phyloP scores from a whole-genome alignment of 2,888 invertebrate genomes.

The Aromia moschata region DNA sequence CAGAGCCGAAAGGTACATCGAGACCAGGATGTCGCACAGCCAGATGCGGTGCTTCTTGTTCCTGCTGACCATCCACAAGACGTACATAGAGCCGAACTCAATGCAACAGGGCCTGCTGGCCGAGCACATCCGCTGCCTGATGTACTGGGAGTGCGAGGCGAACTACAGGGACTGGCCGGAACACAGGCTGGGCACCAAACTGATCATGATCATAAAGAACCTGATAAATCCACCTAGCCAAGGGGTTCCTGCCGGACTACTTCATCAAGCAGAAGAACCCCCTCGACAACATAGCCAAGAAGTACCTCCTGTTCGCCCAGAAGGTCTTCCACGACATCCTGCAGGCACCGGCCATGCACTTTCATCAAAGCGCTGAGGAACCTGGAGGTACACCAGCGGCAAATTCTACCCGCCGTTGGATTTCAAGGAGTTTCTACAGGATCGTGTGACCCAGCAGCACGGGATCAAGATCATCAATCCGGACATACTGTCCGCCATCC shows the following conservation, averaged over 20 bases:
- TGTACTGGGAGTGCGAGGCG: slow-evolving; percentile 83
- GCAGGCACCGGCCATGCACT: slow-evolving; percentile 77
- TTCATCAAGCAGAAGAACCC: slow-evolving; percentile 78
- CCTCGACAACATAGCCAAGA: slow-evolving; percentile 75
- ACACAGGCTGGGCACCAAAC: slow-evolving; percentile 75
- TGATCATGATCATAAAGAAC: slow-evolving; percentile 71
- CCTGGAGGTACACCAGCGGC: slow-evolving; percentile 66
- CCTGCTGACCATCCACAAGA: slow-evolving; percentile 73
- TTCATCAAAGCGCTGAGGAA: slow-evolving; percentile 76
- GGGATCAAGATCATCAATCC: slow-evolving; percentile 36
- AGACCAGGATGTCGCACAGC: slow-evolving; percentile 75
- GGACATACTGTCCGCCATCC: slow-evolving; percentile 19
- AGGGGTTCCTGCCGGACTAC: slow-evolving; percentile 74
- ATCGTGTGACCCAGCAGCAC: slow-evolving; percentile 34
- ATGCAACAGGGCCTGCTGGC: slow-evolving; percentile 73
- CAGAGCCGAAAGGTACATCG: slow-evolving; percentile 78
- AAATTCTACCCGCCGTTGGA: slow-evolving; percentile 49
- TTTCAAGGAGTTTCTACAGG: slow-evolving; percentile 48
- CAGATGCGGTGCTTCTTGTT: slow-evolving; percentile 79
- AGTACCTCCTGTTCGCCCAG: slow-evolving; percentile 71
- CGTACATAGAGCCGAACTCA: slow-evolving; percentile 74
- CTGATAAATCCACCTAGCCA: slow-evolving; percentile 72
- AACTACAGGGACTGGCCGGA: slow-evolving; percentile 79
- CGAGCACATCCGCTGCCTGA: slow-evolving; percentile 76
- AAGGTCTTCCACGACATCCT: slow-evolving; percentile 73